phyloP scores from a whole-genome alignment of 2,113 vertebrate species.

The Leptosomus discolor region DNA sequence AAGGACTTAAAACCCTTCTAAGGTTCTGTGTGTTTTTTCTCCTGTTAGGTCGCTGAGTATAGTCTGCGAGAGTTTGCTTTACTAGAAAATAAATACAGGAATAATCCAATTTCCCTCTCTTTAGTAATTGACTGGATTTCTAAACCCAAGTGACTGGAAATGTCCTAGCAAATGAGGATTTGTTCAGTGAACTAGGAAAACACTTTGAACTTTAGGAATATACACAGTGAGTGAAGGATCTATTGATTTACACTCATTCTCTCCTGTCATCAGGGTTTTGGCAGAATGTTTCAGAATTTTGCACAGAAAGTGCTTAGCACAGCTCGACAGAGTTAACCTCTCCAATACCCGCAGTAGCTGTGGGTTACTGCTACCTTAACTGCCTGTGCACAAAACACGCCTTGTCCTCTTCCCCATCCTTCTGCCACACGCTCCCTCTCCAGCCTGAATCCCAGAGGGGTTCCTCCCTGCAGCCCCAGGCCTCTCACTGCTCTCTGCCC shows the following conservation, averaged over 20 bases:
- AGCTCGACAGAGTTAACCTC: background rate
- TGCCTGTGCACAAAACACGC: background rate
- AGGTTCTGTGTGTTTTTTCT: background rate
- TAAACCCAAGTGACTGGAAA: background rate
- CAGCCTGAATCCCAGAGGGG: background rate
- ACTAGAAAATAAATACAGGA: background rate
- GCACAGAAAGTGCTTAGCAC: background rate
- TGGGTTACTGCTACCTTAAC: background rate
- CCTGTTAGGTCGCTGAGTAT: background rate
- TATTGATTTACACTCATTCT: background rate
- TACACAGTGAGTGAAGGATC: background rate
- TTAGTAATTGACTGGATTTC: background rate
- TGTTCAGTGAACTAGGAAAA: background rate
- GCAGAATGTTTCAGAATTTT: background rate
- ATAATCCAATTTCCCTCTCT: background rate
- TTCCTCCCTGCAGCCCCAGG: background rate
- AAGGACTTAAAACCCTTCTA: background rate
- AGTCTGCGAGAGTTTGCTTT: background rate
- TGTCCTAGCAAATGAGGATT: background rate
- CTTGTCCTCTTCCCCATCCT: background rate
- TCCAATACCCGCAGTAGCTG: background rate
- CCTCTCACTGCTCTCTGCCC: background rate
- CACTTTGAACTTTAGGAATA: background rate
- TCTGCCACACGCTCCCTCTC: accelerated
- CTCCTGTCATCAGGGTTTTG: background rate